Percentiles rank a stretch among this genome's conserved stretches.
phyloP scores from a whole-genome alignment of 2,888 invertebrate species.

The Megamerina dolium region DNA sequence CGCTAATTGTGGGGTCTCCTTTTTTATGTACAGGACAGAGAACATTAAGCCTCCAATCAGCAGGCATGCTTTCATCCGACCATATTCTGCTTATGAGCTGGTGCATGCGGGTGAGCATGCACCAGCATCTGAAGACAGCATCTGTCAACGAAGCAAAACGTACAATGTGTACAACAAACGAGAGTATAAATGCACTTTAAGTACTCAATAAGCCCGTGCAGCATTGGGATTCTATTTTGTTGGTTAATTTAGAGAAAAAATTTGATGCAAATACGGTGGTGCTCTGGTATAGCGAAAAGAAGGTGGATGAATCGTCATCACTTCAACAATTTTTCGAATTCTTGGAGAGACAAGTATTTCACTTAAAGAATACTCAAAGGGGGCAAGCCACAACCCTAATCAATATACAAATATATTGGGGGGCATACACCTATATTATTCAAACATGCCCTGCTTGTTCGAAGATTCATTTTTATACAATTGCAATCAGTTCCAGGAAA shows the following conservation, averaged over 20 bases:
- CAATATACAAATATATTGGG: neutral
- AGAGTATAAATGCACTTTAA: constrained; percentile 16
- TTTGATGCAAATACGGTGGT: constrained; percentile 12
- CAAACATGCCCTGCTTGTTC: constrained; percentile 9
- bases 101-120: too few species aligned
- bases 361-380: constrained; percentile 10
- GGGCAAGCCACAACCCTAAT: neutral
- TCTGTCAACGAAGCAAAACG: too few species aligned
- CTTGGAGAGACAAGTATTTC: constrained; percentile 11
- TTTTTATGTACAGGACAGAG: too few species aligned
- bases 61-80: too few species aligned
- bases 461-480: constrained; percentile 9
- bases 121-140: too few species aligned
- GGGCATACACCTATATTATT: constrained; percentile 2
- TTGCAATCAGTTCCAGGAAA: constrained; percentile 7
- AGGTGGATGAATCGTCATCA: constrained; percentile 3
- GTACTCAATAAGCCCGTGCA: constrained; percentile 11
- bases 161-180: constrained; percentile 9
- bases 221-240: constrained; percentile 13
- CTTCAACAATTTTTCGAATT: constrained; percentile 13
- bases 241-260: constrained; percentile 16
- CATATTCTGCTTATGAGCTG: too few species aligned
- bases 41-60: too few species aligned
- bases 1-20: too few species aligned
- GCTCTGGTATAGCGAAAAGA: constrained; percentile 13